A percentile compares a stretch with the other conserved stretches of the same genome.
phyloP scores from a whole-genome alignment of 2,113 vertebrate genomes.

The Corythaeola cristata region DNA sequence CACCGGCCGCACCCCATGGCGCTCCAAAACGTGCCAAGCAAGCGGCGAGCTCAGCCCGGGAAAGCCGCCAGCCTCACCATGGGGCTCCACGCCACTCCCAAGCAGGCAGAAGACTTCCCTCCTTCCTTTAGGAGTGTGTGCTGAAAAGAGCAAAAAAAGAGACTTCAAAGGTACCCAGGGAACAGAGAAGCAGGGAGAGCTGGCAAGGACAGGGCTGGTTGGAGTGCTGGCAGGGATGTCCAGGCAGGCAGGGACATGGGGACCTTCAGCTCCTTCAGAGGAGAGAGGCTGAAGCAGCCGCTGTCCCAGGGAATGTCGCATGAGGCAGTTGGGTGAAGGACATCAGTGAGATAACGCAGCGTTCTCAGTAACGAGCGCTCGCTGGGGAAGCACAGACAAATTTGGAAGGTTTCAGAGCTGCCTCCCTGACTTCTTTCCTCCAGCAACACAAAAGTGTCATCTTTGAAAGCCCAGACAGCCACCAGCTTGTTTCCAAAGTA shows the following conservation, averaged over 20 bases:
- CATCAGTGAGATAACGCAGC: background rate
- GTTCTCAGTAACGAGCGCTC: background rate
- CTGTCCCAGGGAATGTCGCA: background rate
- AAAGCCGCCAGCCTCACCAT: slow-evolving; percentile 85
- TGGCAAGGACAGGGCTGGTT: accelerated
- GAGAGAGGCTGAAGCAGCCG: background rate
- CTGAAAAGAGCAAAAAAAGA: background rate
- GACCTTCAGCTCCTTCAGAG: background rate
- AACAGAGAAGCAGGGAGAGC: no score
- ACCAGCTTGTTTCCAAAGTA: slow-evolving; percentile 1
- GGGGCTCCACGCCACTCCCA: background rate
- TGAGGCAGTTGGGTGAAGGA: background rate
- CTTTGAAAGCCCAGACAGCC: background rate
- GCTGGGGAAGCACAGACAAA: background rate
- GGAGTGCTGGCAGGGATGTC: background rate
- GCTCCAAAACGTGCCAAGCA: slow-evolving; percentile 73
- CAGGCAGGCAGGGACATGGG: background rate
- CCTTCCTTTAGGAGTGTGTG: background rate
- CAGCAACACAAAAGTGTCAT: background rate
- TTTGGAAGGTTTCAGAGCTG: background rate
- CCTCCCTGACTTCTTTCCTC: background rate
- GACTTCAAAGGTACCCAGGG: no score
- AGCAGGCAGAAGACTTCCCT: background rate
- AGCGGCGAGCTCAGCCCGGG: slow-evolving; percentile 70
- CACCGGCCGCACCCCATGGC: slow-evolving; percentile 49